Evolutionary conservation across 2,113 vertebrate genomes (phyloP).

Genomic region (Saccopteryx bilineata): DNA sequence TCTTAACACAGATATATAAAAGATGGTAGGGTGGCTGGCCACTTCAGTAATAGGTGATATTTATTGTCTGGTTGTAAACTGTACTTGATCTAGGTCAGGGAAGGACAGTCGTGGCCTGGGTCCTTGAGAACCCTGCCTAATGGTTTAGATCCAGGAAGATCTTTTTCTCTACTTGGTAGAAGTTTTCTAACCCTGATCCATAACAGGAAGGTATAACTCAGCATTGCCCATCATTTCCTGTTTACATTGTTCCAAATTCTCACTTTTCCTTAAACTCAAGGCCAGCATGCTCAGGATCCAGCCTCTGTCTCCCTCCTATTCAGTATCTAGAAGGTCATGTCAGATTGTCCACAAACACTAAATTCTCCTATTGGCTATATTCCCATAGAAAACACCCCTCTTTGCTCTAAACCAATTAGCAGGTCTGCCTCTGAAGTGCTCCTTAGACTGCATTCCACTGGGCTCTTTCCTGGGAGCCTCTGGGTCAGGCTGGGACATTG

Average conservation of each 20-base stretch:
- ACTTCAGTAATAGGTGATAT: background rate
- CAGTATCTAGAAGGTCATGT: background rate
- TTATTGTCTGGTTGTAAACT: background rate
- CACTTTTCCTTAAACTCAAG: background rate
- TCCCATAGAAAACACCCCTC: conserved; percentile 11
- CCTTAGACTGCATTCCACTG: background rate
- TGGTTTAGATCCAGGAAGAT: background rate
- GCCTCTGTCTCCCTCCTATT: background rate
- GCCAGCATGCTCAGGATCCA: background rate
- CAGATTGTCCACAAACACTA: background rate
- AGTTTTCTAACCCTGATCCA: background rate
- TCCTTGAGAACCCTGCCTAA: background rate
- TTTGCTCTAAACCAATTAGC: background rate
- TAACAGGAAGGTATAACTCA: background rate
- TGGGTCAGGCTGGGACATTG: background rate
- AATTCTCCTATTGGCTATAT: background rate
- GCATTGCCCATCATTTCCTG: background rate
- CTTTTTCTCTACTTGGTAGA: background rate
- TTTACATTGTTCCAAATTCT: background rate
- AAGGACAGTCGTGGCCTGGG: no score
- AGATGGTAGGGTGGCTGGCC: background rate
- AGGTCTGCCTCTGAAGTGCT: conserved; percentile 13
- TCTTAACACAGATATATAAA: background rate
- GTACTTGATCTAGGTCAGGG: background rate
- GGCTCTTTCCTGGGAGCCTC: background rate